Conservation (phyloP, 2,113 vertebrate genomes). For the Malaclemys terrapin region DNA sequence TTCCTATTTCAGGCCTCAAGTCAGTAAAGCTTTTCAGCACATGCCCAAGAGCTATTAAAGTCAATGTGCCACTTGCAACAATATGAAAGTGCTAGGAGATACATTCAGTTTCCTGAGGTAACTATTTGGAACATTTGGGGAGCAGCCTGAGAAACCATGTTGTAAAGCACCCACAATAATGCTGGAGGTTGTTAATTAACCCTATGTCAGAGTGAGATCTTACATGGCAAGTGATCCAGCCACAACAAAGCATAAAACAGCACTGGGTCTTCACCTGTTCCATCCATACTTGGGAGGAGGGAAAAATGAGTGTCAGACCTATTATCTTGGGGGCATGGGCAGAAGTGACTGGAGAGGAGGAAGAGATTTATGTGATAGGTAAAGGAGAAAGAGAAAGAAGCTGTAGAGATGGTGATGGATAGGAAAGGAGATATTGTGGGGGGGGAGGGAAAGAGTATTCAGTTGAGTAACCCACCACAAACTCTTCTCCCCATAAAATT, state of each 20-base stretch:
- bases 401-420: background rate
- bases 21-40: background rate
- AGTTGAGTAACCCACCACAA: slow-evolving; percentile 9
- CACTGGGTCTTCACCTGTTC: background rate
- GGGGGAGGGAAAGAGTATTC: background rate
- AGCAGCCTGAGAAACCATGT: background rate
- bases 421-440: background rate
- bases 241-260: background rate
- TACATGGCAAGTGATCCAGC: background rate
- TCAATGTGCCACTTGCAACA: background rate
- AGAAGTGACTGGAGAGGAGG: background rate
- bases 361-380: background rate
- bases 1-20: background rate
- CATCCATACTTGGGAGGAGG: background rate
- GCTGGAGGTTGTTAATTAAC: background rate
- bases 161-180: background rate
- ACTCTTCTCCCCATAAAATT: background rate
- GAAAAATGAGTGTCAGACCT: background rate
- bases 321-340: background rate
- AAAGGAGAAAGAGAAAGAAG: background rate
- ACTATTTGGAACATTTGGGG: background rate
- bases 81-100: background rate
- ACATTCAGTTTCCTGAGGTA: background rate
- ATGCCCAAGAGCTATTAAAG: background rate
- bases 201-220: background rate